Conservation (phyloP, 2,797 vertebrate genomes). For the Otus scops region DNA sequence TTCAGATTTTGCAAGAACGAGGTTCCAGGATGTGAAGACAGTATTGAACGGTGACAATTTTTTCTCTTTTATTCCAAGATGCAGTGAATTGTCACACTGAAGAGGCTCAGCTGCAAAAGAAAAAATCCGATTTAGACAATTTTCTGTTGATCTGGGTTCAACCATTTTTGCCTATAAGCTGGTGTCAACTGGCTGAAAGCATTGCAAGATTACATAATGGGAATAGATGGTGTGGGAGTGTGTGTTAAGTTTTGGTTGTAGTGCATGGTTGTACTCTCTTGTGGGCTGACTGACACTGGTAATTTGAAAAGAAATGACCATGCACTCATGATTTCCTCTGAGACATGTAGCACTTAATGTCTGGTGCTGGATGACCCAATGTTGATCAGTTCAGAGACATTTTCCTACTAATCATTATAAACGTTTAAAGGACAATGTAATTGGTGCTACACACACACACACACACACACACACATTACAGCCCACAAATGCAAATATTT, state of each 20-base stretch:
- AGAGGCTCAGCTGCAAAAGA: constrained; percentile 56
- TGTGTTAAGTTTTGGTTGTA: constrained; percentile 47
- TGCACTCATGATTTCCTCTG: constrained; percentile 9
- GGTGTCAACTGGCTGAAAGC: constrained; percentile 48
- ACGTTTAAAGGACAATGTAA: constrained; percentile 61
- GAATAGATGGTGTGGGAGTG: constrained; percentile 25
- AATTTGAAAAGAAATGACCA: constrained; percentile 26
- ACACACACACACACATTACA: not conserved
- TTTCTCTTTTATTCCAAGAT: constrained; percentile 56
- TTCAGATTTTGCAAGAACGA: constrained; percentile 96
- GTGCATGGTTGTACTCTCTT: constrained; percentile 29
- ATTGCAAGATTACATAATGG: constrained; percentile 15
- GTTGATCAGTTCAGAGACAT: constrained; percentile 26
- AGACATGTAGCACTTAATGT: constrained; percentile 53
- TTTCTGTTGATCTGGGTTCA: constrained; percentile 71
- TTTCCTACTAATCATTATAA: constrained; percentile 52
- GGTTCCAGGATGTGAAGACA: constrained; percentile 94
- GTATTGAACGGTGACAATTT: constrained; percentile 67
- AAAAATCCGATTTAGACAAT: constrained; percentile 74
- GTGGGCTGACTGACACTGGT: constrained; percentile 25
- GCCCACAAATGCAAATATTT: constrained; percentile 16
- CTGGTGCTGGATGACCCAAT: constrained; percentile 46
- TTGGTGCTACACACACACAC: constrained; percentile 73
- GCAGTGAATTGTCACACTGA: constrained; percentile 62
- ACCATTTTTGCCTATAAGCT: constrained; percentile 62